Conservation (phyloP, 2,797 vertebrate genomes). For the Apodemus agrarius region DNA sequence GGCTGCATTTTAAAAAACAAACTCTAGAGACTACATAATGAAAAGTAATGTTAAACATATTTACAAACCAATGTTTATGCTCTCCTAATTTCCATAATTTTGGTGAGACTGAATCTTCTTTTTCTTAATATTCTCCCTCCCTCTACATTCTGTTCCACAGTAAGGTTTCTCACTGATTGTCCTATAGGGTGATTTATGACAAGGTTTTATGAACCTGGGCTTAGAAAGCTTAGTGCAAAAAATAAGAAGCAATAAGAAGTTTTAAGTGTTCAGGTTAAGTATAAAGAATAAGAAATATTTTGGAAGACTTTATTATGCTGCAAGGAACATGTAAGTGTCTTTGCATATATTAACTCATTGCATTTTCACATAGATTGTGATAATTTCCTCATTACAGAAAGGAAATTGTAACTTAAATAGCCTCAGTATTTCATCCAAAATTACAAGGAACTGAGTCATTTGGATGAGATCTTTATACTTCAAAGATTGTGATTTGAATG, state of each 20-base stretch:
- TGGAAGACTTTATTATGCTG: background rate
- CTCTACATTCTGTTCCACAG: background rate
- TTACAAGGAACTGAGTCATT: background rate
- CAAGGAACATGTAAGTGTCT: background rate
- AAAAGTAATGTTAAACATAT: background rate
- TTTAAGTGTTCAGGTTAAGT: conserved; percentile 25
- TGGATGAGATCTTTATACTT: background rate
- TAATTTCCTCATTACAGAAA: conserved; percentile 24
- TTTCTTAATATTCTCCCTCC: background rate
- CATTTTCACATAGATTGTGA: background rate
- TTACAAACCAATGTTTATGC: background rate
- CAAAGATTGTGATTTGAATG: conserved; percentile 26
- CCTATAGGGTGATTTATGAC: background rate
- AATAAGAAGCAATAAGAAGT: background rate
- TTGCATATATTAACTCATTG: conserved; percentile 31
- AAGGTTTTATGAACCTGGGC: background rate
- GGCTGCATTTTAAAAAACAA: background rate
- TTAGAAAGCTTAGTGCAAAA: background rate
- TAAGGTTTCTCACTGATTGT: background rate
- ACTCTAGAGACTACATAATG: background rate
- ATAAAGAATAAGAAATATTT: conserved; percentile 1
- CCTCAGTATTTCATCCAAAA: background rate
- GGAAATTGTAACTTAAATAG: background rate
- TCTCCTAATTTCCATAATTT: background rate
- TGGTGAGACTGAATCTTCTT: background rate